Conservation (phyloP, 2,888 invertebrate species). For the Oxycera nigricornis region DNA sequence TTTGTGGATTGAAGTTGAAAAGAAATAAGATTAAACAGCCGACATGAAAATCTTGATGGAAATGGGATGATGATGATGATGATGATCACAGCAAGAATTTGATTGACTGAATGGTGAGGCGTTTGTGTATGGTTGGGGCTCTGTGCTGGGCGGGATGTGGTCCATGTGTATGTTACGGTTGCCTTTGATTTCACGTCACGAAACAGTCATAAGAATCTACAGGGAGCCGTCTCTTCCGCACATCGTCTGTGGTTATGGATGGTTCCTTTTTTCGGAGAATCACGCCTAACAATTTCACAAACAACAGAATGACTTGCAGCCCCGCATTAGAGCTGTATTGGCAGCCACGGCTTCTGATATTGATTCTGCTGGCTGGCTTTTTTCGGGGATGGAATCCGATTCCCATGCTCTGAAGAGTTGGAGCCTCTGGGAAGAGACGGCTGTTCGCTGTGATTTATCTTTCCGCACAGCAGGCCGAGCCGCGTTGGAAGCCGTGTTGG, state of each 20-base stretch:
- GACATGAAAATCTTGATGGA: conserved; percentile 10
- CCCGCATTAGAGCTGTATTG: not conserved
- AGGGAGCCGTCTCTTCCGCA: conserved; percentile 14
- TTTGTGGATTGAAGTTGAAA: not conserved
- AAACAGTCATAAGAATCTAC: conserved; percentile 27
- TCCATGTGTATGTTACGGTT: not conserved
- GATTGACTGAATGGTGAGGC: conserved; percentile 17
- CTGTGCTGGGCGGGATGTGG: conserved; percentile 6
- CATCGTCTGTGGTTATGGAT: not conserved
- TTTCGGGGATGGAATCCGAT: not conserved
- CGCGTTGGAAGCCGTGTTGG: no score
- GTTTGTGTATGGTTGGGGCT: not conserved
- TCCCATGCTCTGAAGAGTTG: not conserved
- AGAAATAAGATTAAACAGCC: conserved; percentile 17
- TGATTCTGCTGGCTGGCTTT: not conserved
- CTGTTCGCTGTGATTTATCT: no score
- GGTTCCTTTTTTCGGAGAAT: conserved; percentile 4
- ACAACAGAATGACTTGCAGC: conserved; percentile 18
- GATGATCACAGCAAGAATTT: conserved; percentile 19
- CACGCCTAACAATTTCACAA: not conserved
- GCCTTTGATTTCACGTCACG: conserved; percentile 31
- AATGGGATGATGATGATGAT: conserved; percentile 10
- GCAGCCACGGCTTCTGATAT: conserved; percentile 13
- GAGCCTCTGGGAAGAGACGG: no score
- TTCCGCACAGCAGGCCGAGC: no score